These are phyloP conservation scores for Morelia viridis DNA, from an alignment of 2,797 vertebrate species.

Conservation along the genomic window DNA sequence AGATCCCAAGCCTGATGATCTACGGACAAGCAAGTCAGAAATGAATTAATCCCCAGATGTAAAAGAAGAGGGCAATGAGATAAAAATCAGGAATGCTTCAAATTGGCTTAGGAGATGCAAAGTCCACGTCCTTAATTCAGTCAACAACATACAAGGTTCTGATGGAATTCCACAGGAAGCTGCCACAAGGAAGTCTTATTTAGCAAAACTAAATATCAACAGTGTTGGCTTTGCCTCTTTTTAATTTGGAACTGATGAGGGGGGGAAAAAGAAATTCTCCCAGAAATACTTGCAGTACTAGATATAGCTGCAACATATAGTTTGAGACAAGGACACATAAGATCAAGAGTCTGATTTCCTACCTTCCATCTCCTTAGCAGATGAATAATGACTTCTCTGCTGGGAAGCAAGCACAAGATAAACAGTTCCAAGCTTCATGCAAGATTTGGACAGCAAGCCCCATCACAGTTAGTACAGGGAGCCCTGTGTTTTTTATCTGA, in stretches of 20 bases:
- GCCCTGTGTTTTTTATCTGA: neutral
- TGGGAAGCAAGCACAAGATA: neutral
- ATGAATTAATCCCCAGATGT: neutral
- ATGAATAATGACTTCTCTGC: neutral
- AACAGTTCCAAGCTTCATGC: neutral
- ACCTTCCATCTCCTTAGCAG: neutral
- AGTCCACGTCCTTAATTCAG: neutral
- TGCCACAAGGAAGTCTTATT: neutral
- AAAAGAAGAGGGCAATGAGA: neutral
- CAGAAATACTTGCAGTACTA: neutral
- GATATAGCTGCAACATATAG: neutral
- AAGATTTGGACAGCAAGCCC: neutral
- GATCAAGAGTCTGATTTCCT: neutral
- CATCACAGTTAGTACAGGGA: neutral
- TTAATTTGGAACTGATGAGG: neutral
- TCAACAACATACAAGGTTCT: neutral
- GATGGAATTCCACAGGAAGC: neutral
- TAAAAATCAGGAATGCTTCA: neutral
- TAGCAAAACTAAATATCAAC: neutral
- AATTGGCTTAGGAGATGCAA: neutral
- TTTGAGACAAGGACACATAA: neutral
- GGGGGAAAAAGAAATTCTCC: neutral
- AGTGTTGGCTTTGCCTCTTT: neutral
- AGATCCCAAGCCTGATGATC: neutral
- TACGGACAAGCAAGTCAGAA: neutral